phyloP scores from a whole-genome alignment of 2,797 vertebrate species.

The Crocidura indochinensis region DNA sequence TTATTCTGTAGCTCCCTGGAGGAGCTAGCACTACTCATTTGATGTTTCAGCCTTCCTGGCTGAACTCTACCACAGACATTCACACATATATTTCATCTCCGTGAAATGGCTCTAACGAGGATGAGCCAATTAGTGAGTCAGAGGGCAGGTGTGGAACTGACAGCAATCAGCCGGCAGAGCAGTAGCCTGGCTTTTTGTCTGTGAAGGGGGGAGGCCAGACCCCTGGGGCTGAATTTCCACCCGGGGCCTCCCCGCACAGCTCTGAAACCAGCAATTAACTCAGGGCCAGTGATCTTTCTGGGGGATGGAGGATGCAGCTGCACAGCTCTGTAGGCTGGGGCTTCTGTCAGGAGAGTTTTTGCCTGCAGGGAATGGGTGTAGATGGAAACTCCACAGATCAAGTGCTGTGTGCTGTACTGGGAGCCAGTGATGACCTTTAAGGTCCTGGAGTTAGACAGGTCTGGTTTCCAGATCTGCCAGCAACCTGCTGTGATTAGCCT shows the following conservation, averaged over 20 bases:
- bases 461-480: background rate
- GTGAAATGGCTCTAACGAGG: slow-evolving; percentile 60
- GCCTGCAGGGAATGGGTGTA: background rate
- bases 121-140: slow-evolving; percentile 66
- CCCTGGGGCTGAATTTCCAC: background rate
- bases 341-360: accelerated
- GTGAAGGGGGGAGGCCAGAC: accelerated
- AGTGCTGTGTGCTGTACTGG: background rate
- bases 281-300: background rate
- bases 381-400: background rate
- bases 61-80: accelerated
- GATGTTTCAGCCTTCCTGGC: background rate
- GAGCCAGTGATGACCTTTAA: background rate
- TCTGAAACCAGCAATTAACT: background rate
- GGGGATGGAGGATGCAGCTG: background rate
- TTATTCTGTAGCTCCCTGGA: background rate
- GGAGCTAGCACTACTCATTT: background rate
- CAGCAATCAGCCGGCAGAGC: background rate
- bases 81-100: background rate
- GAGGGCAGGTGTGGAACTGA: slow-evolving; percentile 20
- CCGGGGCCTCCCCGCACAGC: background rate
- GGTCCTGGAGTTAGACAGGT: background rate
- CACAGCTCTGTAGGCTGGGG: accelerated
- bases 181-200: accelerated
- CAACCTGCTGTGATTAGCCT: background rate